Base-by-base conservation (phyloP, 2,797 vertebrate species). In the Philypnodon macrostomus region DNA sequence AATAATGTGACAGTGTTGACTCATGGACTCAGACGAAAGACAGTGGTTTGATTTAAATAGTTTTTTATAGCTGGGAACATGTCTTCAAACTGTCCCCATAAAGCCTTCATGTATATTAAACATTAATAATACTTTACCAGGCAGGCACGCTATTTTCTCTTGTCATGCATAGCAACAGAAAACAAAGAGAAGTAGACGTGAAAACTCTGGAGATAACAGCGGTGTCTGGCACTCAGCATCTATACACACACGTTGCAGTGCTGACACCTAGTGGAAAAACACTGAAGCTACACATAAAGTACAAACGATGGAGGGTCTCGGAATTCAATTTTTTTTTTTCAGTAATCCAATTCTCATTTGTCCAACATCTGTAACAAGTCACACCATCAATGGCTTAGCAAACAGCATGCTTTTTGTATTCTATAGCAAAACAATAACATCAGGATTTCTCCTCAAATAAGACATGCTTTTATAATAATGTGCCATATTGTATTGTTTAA, bases 41-140 rank as follows among this genome's bases (percentile, higher is more conserved):
- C 13, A 4, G 36, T 11, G 11, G 2, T 18, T 17, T n/a, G 17
- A 8, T 30, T 11, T 42, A 17, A 29, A 27, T 11, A 10, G 26
- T 7, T 4, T 44, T 42, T 44, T 30, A 44, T 31, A 8, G 41
- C 26, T 44, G 41, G 41, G 41, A 44, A 44, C 15, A 14, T 13
- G 26, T 42, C 14, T 4, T 4, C 27, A 29, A 1, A 42, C 39
- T 27, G 39, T 42, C 4, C n/a, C 15, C 14, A 11, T 15, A 14
- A n/a, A n/a, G n/a, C 9, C 4, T 10, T 11, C 16, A 3, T 24
- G 7, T 27, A 29, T 42, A 14, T 11, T 1, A 29, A 9, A 17
- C 13, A 27, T 27, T 17, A 12, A 42, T 42, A 29, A 40, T 24
- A 7, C 7, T 26, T 14, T 2, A 11, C 9, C 27, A 29, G 9